These are phyloP conservation scores for Leucopsar rothschildi DNA, from an alignment of 2,113 vertebrate genomes.

Conservation along the genomic window DNA sequence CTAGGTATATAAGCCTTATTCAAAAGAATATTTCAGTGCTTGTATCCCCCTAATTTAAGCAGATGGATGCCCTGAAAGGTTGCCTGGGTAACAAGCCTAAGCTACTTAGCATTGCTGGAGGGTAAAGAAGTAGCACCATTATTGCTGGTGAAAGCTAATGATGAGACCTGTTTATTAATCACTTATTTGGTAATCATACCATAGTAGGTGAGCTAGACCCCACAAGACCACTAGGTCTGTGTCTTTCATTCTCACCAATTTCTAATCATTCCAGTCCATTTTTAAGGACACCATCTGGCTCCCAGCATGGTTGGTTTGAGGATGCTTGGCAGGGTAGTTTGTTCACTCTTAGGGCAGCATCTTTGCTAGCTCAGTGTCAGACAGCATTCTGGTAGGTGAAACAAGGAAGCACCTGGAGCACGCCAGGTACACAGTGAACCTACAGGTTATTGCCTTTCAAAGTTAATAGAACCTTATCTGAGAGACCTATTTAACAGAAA, in stretches of 20 bases:
- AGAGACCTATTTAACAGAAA: not conserved
- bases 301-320: not conserved
- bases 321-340: not conserved
- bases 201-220: not conserved
- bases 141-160: not conserved
- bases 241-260: not conserved
- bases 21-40: not conserved
- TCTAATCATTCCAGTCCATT: not conserved
- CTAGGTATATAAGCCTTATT: not conserved
- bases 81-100: not conserved
- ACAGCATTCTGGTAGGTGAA: not conserved
- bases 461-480: not conserved
- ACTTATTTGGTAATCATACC: not conserved
- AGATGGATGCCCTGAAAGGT: not conserved
- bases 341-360: not conserved
- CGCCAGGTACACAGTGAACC: not conserved
- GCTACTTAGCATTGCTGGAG: not conserved
- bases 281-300: not conserved
- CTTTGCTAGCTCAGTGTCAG: not conserved
- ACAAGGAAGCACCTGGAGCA: not conserved
- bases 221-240: not conserved
- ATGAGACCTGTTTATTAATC: not conserved
- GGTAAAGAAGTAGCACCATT: not conserved
- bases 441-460: not conserved
- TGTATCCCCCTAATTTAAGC: not conserved